Percentiles rank a stretch among this genome's conserved stretches.
These are phyloP conservation scores for Bufotes viridis DNA, from an alignment of 2,797 vertebrate genomes.

Conservation along the genomic window DNA sequence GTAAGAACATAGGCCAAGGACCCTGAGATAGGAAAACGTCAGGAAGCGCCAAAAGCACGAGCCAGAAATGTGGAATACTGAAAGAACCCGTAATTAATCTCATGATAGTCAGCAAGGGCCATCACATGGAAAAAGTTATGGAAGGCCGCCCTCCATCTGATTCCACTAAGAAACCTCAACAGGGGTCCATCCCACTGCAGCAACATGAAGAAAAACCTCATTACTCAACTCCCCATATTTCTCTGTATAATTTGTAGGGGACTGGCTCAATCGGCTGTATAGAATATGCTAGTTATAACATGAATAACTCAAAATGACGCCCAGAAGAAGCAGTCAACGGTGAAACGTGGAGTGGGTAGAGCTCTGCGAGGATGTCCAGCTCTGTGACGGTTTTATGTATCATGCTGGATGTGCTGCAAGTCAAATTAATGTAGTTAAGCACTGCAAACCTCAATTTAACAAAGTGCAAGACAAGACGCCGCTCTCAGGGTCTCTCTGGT, in stretches of 20 bases:
- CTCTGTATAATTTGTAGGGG: background rate
- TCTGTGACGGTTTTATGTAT: no score
- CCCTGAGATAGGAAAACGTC: conserved; percentile 51
- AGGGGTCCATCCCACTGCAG: background rate
- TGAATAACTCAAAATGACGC: no score
- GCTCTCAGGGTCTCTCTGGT: no score
- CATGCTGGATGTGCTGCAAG: no score
- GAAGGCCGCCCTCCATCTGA: conserved; percentile 40
- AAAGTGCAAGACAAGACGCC: no score
- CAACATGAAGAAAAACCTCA: background rate
- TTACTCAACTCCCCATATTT: background rate
- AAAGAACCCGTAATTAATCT: background rate
- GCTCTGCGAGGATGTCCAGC: no score
- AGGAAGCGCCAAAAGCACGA: conserved; percentile 28
- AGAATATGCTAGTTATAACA: background rate
- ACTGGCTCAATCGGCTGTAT: background rate
- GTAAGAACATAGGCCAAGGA: conserved; percentile 38
- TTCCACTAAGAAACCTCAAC: conserved; percentile 35
- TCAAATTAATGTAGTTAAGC: no score
- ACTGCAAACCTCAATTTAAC: no score
- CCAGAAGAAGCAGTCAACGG: no score
- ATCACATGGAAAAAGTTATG: conserved; percentile 57
- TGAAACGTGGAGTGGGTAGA: no score
- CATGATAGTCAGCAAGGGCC: conserved; percentile 25
- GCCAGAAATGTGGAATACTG: conserved; percentile 21